Evolutionary conservation across 2,888 invertebrate species (phyloP).

Genomic region (Atrina japonica): DNA sequence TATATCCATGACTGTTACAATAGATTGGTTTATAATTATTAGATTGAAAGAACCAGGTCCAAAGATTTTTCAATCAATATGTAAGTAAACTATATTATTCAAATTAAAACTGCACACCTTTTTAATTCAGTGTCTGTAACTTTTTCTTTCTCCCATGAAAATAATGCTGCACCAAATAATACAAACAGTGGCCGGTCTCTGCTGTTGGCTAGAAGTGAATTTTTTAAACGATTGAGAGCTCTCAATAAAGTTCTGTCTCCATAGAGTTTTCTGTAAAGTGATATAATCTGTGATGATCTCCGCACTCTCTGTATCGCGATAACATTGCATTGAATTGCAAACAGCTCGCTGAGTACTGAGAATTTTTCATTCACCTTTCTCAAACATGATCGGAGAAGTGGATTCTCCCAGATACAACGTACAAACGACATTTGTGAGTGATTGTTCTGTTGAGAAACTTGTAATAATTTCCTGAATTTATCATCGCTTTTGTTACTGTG

Average conservation of each 20-base stretch:
- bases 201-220: constrained; percentile 30
- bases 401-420: too few relatives aligned
- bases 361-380: constrained; percentile 51
- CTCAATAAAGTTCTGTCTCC: constrained; percentile 56
- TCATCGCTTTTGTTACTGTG: too few relatives aligned
- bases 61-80: too few relatives aligned
- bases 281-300: constrained; percentile 65
- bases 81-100: too few relatives aligned
- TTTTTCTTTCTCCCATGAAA: constrained; percentile 73
- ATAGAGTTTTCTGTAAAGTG: constrained; percentile 70
- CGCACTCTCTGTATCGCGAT: constrained; percentile 70
- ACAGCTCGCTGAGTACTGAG: constrained; percentile 47
- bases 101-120: too few relatives aligned
- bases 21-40: too few relatives aligned
- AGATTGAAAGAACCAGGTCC: too few relatives aligned
- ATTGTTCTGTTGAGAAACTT: too few relatives aligned
- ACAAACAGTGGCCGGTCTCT: constrained; percentile 49
- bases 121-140: constrained; percentile 71
- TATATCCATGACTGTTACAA: too few relatives aligned
- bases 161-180: constrained; percentile 68
- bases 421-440: too few relatives aligned
- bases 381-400: not conserved
- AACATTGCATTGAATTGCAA: constrained; percentile 71
- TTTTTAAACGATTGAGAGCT: constrained; percentile 55
- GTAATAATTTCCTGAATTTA: too few relatives aligned